These are phyloP conservation scores for Himalopsyche anomala DNA, from an alignment of 2,888 invertebrate species.

Conservation along the genomic window DNA sequence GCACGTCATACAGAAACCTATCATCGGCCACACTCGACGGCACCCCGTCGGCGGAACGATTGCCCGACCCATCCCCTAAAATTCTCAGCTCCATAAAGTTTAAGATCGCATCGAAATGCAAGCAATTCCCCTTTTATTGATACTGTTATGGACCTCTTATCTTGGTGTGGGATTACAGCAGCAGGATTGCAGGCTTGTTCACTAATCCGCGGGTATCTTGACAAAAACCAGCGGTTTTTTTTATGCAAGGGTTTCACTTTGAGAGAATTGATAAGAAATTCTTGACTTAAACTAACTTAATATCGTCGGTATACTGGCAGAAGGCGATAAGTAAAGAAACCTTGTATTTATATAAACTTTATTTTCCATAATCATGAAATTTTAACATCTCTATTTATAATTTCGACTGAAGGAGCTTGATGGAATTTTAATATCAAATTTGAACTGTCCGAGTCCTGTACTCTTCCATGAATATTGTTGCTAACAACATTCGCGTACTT, in stretches of 20 bases:
- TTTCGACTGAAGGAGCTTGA: no score
- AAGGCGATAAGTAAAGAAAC: no score
- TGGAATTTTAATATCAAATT: no score
- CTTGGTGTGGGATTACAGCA: slow-evolving; percentile 46
- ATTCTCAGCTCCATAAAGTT: slow-evolving; percentile 55
- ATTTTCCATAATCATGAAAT: no score
- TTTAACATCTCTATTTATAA: no score
- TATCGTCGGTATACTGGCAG: no score
- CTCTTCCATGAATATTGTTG: no score
- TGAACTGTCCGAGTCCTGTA: no score
- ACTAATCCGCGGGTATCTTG: background rate
- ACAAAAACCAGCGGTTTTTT: background rate
- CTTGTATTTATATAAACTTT: no score
- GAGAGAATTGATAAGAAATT: background rate
- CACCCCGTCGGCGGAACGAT: background rate
- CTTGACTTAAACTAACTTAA: no score
- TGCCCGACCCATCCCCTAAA: slow-evolving; percentile 44
- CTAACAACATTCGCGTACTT: no score
- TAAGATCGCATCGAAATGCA: slow-evolving; percentile 58
- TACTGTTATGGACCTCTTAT: slow-evolving; percentile 60
- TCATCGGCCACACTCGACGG: background rate
- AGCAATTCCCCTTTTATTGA: slow-evolving; percentile 60
- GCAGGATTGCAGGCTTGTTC: slow-evolving; percentile 22
- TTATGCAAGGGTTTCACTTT: background rate
- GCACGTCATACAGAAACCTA: slow-evolving; percentile 10